Evolutionary conservation across 2,888 invertebrate genomes (phyloP).

Genomic region (Creontiades dilutus): DNA sequence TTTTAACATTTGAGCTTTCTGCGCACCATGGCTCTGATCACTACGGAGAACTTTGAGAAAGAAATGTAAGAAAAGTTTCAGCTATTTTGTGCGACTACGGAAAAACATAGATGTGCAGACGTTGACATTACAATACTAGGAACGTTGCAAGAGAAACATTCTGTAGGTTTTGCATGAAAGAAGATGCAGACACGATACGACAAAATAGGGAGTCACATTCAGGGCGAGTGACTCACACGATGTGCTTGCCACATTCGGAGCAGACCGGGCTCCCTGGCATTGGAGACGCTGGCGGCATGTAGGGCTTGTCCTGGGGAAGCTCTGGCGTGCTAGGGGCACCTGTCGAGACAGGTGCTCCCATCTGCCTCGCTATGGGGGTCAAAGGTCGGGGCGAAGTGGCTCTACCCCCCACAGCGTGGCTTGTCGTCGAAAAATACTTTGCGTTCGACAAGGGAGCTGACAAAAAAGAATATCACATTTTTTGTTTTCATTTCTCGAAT

Average conservation of each 20-base stretch:
- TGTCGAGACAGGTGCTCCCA: conserved; percentile 77
- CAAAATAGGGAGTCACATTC: conserved; percentile 36
- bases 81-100: too few relatives aligned
- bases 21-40: too few relatives aligned
- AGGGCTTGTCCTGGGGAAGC: conserved; percentile 80
- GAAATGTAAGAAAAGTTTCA: too few relatives aligned
- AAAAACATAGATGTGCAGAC: too few relatives aligned
- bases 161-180: background rate
- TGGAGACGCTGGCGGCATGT: conserved; percentile 77
- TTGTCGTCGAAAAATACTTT: conserved; percentile 85
- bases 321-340: conserved; percentile 77
- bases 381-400: conserved; percentile 82
- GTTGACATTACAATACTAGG: too few relatives aligned
- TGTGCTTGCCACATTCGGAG: conserved; percentile 91
- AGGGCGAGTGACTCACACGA: conserved; percentile 86
- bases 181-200: background rate
- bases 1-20: too few relatives aligned
- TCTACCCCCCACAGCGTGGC: conserved; percentile 86
- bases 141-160: too few relatives aligned
- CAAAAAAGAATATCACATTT: conserved; percentile 51
- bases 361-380: conserved; percentile 80
- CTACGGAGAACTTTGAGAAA: too few relatives aligned
- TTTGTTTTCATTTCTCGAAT: background rate
- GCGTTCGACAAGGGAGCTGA: conserved; percentile 77
- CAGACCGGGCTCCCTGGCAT: conserved; percentile 83